Evolutionary conservation across 2,113 vertebrate species (phyloP), one percentile per base, ranked within the genome.

Genomic region (Echinops telfairi): DNA sequence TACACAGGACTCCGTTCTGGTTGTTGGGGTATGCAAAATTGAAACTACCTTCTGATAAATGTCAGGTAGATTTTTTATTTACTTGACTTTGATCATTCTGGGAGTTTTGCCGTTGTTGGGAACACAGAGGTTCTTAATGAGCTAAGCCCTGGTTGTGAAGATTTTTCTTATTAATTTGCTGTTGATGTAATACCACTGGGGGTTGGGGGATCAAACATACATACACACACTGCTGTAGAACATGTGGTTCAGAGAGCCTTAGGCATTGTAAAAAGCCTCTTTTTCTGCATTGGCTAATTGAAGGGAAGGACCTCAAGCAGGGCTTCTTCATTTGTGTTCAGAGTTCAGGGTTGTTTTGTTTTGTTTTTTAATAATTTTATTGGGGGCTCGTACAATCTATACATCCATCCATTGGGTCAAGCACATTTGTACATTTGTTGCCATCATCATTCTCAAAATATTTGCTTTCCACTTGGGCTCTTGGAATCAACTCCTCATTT

Each of bases 21-120:
- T 96, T 96, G 94, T 95, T 95, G 82, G 92, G 89, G 94, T 95
- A 95, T 83, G 95, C 95, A 94, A 31, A 96, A 86, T 95, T 95
- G 89, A 96, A 97, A 95, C 82, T 95, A 86, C 94, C 86, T 91
- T 97, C 93, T 97, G 96, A 97, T 96, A 94, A 97, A 96, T 95
- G 95, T 97, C 90, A 93, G 96, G 95, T 97, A 90, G 94, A 96
- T 94, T 96, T 97, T 96, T 96, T 92, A 96, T 96, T 97, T 96
- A 93, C 86, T 96, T 95, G 92, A 97, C 91, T 97, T 83, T 96
- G 96, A 96, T 96, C 93, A 87, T 86, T 97, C 96, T 96, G 88
- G 89, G 82, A 89, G 92, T 91, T 96, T 94, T 90, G 83, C 73
- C 66, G 70, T 94, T 92, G 40, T 76, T 86, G 78, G 22, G 62